These are phyloP conservation scores for Chymomyza costata DNA, from an alignment of 1,140 invertebrate species.

Conservation along the genomic window DNA sequence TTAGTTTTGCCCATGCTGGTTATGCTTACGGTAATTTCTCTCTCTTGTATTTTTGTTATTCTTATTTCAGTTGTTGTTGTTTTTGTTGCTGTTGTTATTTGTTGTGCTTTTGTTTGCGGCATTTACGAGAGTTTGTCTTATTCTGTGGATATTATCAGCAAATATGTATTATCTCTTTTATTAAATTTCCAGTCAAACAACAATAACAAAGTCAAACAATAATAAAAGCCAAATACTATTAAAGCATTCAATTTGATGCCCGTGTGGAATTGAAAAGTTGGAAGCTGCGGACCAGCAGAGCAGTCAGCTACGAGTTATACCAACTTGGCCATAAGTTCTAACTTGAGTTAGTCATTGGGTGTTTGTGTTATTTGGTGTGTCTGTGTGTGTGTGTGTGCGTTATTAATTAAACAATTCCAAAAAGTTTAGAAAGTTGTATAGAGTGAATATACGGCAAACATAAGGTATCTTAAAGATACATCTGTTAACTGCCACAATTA, in stretches of 20 bases:
- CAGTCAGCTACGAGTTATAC: too few species aligned
- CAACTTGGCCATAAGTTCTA: too few species aligned
- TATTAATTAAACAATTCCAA: too few species aligned
- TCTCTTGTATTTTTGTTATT: too few species aligned
- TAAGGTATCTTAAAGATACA: slow-evolving; percentile 52
- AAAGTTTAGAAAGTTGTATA: slow-evolving; percentile 43
- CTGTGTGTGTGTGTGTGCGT: slow-evolving; percentile 5
- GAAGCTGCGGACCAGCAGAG: too few species aligned
- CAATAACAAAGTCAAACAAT: too few species aligned
- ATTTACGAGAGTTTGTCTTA: slow-evolving; percentile 48
- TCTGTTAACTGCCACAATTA: slow-evolving; percentile 65
- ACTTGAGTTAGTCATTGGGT: slow-evolving; percentile 20
- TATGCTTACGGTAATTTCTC: too few species aligned
- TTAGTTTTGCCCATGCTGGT: slow-evolving; percentile 60
- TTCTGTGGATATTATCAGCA: slow-evolving; percentile 51
- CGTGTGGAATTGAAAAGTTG: too few species aligned
- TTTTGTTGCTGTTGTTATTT: slow-evolving; percentile 16
- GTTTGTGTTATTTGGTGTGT: slow-evolving; percentile 28
- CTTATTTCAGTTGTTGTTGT: slow-evolving; percentile 28
- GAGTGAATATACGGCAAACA: slow-evolving; percentile 10
- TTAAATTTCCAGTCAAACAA: slow-evolving; percentile 24
- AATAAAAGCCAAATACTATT: too few species aligned
- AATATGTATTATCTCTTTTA: slow-evolving; percentile 48
- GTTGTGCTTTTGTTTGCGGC: slow-evolving; percentile 44
- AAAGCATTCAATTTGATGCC: too few species aligned